Base-by-base conservation (phyloP, 2,888 invertebrate species). In the Arrhopalites spinosus region DNA sequence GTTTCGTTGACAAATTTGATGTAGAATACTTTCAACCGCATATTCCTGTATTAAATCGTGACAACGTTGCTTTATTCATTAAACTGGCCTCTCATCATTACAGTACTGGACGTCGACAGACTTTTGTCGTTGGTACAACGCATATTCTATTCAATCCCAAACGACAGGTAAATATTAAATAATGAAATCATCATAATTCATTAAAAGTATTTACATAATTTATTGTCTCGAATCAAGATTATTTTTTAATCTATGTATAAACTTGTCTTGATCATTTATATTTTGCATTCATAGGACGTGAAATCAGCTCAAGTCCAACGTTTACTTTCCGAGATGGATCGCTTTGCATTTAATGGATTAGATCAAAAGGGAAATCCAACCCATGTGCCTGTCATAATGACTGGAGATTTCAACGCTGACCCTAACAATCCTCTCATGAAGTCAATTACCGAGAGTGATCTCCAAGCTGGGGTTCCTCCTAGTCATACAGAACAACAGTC, bases 111-210 rank as follows among this genome's bases (percentile, higher is more conserved):
- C 71, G 77, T 17, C 75, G 86, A 0, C 86, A 87, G 0, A 87
- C 89, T 8, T 86, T 97, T 56, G 89, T 94, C 70, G 90, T 98
- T 0, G 94, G 95, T 2, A 98, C 95, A 15, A 98, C 98, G 0
- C 99, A 99, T 86, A 87, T 99, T 64, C 87, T 98, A 13, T 99
- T 93, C 86, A 98, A 98, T 87, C 96, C 95, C 0, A 90, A 87
- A 81, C 88, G 98, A 53, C 91, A 68, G 72, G 82, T 82, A 76
- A 27, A 8, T 68, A 15, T 8, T 69, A n/a, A 45, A 69, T 27
- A 50, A 27, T 50, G 13, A 43, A n/a, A 7, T 23, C 45, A 45
- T 45, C 7, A 45, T 15, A n/a, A n/a, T n/a, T n/a, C n/a, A n/a
- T n/a, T n/a, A n/a, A n/a, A n/a, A 45, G 7, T 7, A 45, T 45